A percentile compares a stretch with the other conserved stretches of the same genome.
phyloP scores from a whole-genome alignment of 2,888 invertebrate genomes.

The Drosophila diplacantha region DNA sequence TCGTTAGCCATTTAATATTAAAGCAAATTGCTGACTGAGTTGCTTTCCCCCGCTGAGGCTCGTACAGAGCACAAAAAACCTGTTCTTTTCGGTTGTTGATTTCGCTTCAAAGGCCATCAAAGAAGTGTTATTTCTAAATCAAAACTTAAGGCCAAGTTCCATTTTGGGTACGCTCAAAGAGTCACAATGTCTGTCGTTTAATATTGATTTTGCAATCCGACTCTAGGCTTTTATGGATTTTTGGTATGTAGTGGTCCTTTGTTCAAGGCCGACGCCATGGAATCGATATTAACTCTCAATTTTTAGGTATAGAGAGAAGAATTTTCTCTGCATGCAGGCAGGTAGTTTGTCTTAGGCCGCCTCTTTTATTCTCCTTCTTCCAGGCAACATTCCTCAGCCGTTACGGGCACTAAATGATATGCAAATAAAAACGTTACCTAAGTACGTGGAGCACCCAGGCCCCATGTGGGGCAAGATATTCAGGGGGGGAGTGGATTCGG shows the following conservation, averaged over 20 bases:
- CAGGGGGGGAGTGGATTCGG: not conserved
- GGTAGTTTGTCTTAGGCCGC: constrained; percentile 56
- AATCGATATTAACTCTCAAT: not conserved
- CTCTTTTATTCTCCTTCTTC: constrained; percentile 30
- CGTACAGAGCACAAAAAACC: constrained; percentile 2
- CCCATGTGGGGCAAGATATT: constrained; percentile 14
- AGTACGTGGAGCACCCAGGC: constrained; percentile 37
- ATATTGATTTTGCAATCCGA: constrained; percentile 4
- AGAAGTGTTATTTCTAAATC: constrained; percentile 4
- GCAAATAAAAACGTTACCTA: constrained; percentile 64
- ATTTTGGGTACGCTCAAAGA: not conserved
- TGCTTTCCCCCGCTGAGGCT: constrained; percentile 6
- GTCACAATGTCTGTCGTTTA: not conserved
- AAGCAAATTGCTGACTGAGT: constrained; percentile 64
- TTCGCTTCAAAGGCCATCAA: not conserved
- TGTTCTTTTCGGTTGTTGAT: not conserved
- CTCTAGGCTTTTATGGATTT: not conserved
- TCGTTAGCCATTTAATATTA: constrained; percentile 72
- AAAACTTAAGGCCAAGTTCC: not conserved
- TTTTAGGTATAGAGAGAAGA: not conserved
- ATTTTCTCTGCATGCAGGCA: constrained; percentile 32
- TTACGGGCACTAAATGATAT: constrained; percentile 63
- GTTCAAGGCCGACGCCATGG: not conserved
- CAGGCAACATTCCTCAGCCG: constrained; percentile 50
- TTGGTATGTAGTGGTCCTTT: not conserved